A percentile compares a stretch with the other conserved stretches of the same genome.
phyloP scores from a whole-genome alignment of 2,797 vertebrate species.

The Rallus crepitans region DNA sequence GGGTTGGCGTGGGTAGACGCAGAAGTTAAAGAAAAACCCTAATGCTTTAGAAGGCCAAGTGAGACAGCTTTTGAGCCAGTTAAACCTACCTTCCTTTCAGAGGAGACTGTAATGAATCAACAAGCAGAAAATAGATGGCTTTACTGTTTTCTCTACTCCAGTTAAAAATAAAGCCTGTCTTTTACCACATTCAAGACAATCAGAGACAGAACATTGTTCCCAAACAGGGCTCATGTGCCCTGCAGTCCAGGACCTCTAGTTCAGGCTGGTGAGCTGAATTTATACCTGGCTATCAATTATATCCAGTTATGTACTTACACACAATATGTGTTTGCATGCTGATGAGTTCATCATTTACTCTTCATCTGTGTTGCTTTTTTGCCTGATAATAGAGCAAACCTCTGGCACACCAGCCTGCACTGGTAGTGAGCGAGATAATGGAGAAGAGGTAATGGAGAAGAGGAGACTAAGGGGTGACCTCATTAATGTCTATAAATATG shows the following conservation, averaged over 20 bases:
- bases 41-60: neutral
- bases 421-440: neutral
- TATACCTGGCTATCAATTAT: neutral
- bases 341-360: neutral
- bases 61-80: neutral
- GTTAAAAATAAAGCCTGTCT: neutral
- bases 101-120: neutral
- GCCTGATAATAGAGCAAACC: neutral
- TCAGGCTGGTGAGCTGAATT: neutral
- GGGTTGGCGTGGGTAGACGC: neutral
- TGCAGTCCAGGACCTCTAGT: neutral
- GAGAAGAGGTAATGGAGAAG: too few species aligned
- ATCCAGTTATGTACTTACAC: neutral
- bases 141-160: neutral
- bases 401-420: accelerated
- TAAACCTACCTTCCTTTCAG: neutral
- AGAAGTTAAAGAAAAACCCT: neutral
- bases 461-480: too few species aligned
- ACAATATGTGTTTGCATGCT: neutral
- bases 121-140: neutral
- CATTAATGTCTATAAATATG: too few species aligned
- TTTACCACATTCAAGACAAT: neutral
- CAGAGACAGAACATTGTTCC: neutral
- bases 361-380: neutral
- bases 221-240: neutral